Conservation (phyloP, 1,140 invertebrate species). For the Heliconius congener region DNA sequence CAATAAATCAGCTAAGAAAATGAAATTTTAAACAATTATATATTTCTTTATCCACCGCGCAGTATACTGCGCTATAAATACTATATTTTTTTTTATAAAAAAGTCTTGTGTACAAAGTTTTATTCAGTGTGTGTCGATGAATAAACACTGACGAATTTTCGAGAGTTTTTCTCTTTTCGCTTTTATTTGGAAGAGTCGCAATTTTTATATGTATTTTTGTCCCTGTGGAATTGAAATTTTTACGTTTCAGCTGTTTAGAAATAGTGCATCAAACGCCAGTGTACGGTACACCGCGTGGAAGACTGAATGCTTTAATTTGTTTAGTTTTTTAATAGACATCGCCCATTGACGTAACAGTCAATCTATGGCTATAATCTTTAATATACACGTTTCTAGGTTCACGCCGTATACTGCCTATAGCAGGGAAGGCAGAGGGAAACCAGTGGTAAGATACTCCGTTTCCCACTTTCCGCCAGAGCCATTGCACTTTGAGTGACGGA, state of each 20-base stretch:
- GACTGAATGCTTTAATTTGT: not conserved
- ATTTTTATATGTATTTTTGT: conserved; percentile 24
- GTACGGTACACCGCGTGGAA: not conserved
- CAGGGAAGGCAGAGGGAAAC: no score
- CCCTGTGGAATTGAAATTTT: conserved; percentile 12
- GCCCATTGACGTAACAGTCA: not conserved
- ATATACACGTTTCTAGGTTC: not conserved
- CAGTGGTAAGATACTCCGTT: no score
- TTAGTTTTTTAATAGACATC: not conserved
- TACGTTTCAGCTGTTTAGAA: conserved; percentile 29
- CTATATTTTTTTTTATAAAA: not conserved
- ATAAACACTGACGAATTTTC: conserved; percentile 21
- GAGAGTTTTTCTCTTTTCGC: conserved; percentile 11
- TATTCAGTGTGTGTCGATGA: conserved; percentile 24
- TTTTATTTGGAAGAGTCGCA: conserved; percentile 26
- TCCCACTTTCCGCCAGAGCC: no score
- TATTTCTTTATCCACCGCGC: not conserved
- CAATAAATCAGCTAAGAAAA: not conserved
- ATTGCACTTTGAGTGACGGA: no score
- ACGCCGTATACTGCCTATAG: no score
- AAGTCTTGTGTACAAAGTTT: conserved; percentile 15
- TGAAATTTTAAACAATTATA: not conserved
- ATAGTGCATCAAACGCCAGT: conserved; percentile 3
- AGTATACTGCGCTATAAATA: not conserved
- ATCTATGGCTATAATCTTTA: not conserved